Conservation (phyloP, 2,797 vertebrate species). For the Fratercula arctica region DNA sequence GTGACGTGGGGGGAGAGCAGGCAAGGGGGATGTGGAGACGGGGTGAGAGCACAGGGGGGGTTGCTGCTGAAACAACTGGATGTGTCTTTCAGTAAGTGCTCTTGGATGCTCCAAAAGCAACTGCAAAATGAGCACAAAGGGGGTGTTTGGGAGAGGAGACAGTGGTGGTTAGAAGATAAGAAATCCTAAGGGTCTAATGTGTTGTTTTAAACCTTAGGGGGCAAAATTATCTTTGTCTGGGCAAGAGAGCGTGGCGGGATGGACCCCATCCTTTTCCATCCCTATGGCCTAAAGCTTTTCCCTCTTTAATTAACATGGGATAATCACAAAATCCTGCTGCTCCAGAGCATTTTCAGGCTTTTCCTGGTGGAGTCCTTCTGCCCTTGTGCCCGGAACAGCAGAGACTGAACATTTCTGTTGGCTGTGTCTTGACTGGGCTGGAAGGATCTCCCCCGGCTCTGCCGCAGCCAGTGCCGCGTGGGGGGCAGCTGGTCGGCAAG, state of each 20-base stretch:
- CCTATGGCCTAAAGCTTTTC: neutral
- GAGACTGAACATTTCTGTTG: neutral
- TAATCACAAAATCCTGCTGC: neutral
- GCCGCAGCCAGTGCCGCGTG: accelerated
- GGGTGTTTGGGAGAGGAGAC: neutral
- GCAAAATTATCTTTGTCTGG: neutral
- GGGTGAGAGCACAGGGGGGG: neutral
- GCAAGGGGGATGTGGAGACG: accelerated
- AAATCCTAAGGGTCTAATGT: neutral
- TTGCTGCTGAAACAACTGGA: neutral
- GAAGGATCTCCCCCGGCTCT: neutral
- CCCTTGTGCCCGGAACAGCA: accelerated
- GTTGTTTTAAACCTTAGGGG: neutral
- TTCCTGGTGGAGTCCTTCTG: neutral
- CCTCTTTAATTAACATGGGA: neutral
- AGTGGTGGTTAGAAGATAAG: neutral
- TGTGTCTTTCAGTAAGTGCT: neutral
- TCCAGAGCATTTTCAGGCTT: neutral
- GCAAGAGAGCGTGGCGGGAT: neutral
- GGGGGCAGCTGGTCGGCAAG: neutral
- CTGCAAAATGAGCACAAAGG: neutral
- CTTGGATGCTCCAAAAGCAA: neutral
- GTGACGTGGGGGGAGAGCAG: neutral
- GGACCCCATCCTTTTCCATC: neutral
- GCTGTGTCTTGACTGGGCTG: neutral